Evolutionary conservation across 2,113 vertebrate species (phyloP).

Genomic region (Axis porcinus): DNA sequence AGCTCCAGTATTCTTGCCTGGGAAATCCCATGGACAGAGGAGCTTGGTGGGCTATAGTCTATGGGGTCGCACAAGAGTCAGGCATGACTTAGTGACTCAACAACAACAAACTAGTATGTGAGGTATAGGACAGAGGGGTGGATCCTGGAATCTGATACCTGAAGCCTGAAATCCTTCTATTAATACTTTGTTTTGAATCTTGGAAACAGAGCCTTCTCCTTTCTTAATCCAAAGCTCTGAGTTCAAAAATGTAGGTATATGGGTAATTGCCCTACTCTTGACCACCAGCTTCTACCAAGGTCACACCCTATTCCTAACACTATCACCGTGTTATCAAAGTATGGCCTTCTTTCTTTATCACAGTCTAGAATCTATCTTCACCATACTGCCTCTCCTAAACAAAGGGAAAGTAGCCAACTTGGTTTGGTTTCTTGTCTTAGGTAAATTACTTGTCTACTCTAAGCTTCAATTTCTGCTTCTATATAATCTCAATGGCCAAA

Average conservation of each 20-base stretch:
- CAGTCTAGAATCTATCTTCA: background rate
- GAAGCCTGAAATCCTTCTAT: background rate
- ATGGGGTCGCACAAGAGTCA: background rate
- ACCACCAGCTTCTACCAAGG: background rate
- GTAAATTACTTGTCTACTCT: background rate
- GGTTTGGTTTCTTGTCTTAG: background rate
- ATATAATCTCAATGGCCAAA: background rate
- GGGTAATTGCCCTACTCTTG: background rate
- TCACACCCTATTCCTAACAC: background rate
- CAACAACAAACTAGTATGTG: background rate
- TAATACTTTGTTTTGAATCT: background rate
- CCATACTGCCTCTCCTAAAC: background rate
- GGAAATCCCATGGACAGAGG: background rate
- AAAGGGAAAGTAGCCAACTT: background rate
- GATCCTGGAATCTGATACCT: background rate
- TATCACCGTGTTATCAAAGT: background rate
- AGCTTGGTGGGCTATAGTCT: background rate
- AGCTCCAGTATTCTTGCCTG: background rate
- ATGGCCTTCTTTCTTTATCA: background rate
- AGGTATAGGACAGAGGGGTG: background rate
- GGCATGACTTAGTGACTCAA: background rate
- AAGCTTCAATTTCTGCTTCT: background rate
- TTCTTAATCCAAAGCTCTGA: background rate
- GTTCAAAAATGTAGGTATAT: background rate
- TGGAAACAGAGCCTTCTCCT: background rate